phyloP scores from a whole-genome alignment of 1,140 invertebrate species.

The Sycophila sp. region DNA sequence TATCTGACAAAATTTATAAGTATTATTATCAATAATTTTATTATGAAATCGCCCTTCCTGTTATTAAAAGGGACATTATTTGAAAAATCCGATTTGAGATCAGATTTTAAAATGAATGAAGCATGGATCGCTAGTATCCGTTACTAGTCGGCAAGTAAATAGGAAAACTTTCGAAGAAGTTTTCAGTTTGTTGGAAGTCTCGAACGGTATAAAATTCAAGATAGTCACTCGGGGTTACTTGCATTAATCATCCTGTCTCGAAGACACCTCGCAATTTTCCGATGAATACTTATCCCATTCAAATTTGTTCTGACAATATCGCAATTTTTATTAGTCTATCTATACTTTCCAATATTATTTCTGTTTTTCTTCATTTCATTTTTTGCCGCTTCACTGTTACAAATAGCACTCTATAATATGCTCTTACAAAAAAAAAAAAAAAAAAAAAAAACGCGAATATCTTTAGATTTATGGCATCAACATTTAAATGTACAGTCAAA shows the following conservation, averaged over 20 bases:
- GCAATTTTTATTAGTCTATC: not conserved
- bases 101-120: constrained; percentile 12
- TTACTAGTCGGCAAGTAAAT: constrained; percentile 27
- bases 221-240: constrained; percentile 7
- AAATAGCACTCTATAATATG: too few relatives aligned
- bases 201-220: constrained; percentile 15
- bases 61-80: too few relatives aligned
- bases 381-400: too few relatives aligned
- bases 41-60: too few relatives aligned
- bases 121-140: not conserved
- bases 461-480: too few relatives aligned
- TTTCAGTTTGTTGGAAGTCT: constrained; percentile 23
- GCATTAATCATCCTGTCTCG: constrained; percentile 52
- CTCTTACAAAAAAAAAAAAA: too few relatives aligned
- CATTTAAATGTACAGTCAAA: too few relatives aligned
- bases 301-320: not conserved
- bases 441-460: too few relatives aligned
- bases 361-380: too few relatives aligned
- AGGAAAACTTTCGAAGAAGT: constrained; percentile 28
- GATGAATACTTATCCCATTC: not conserved
- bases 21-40: too few relatives aligned
- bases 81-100: too few relatives aligned
- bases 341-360: not conserved
- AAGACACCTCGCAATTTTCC: constrained; percentile 46
- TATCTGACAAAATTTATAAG: too few relatives aligned